These are phyloP conservation scores for Coecobrya sp. DNA, from an alignment of 2,888 invertebrate species.

Conservation along the genomic window DNA sequence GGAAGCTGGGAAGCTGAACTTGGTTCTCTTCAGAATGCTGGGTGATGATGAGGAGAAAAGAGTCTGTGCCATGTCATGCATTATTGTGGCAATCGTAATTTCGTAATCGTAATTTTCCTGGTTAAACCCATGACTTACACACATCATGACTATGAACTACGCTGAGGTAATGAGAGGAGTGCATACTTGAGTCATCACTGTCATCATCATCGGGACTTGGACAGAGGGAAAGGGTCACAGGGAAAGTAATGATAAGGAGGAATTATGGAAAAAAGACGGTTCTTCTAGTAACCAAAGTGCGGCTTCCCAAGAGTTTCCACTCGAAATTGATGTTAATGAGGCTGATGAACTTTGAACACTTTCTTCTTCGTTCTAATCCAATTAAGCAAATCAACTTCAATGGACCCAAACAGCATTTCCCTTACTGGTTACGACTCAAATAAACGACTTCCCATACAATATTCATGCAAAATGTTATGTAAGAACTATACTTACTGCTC, in stretches of 20 bases:
- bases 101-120: slow-evolving; percentile 63
- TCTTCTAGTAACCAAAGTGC: slow-evolving; percentile 36
- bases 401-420: neutral
- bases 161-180: slow-evolving; percentile 20
- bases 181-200: slow-evolving; percentile 64
- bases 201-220: neutral
- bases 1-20: slow-evolving; percentile 1
- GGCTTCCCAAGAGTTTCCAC: slow-evolving; percentile 60
- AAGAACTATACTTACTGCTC: neutral
- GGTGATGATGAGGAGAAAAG: slow-evolving; percentile 14
- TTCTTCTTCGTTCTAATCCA: slow-evolving; percentile 74
- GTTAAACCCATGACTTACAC: slow-evolving; percentile 66
- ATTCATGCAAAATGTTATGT: slow-evolving; percentile 4
- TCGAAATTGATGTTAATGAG: slow-evolving; percentile 79
- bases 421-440: neutral
- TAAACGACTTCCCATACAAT: slow-evolving; percentile 10
- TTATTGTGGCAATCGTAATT: slow-evolving; percentile 42
- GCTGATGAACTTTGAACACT: slow-evolving; percentile 72
- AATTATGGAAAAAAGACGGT: slow-evolving; percentile 33
- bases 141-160: slow-evolving; percentile 45
- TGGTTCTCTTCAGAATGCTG: neutral
- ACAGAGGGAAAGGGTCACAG: slow-evolving; percentile 28
- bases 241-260: slow-evolving; percentile 29
- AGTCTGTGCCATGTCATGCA: slow-evolving; percentile 47
- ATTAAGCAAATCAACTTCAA: slow-evolving; percentile 72